Conservation (phyloP, 2,113 vertebrate species). For the Misgurnus anguillicaudatus region DNA sequence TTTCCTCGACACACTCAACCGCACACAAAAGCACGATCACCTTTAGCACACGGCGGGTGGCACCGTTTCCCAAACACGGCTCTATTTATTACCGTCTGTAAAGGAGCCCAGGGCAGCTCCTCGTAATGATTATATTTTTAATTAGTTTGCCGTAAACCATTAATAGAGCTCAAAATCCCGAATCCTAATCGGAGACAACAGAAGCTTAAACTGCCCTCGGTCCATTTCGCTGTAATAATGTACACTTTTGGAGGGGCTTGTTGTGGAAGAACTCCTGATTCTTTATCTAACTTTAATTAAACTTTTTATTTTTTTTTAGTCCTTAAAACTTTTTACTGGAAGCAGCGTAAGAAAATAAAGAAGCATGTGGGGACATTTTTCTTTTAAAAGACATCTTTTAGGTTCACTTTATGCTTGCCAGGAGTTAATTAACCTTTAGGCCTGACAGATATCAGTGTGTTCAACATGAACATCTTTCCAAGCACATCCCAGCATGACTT, state of each 20-base stretch:
- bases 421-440: constrained; percentile 42
- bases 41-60: constrained; percentile 19
- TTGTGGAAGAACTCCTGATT: constrained; percentile 41
- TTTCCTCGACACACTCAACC: constrained; percentile 28
- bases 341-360: neutral
- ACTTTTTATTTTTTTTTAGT: constrained; percentile 10
- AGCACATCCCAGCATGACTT: constrained; percentile 2
- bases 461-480: constrained; percentile 5
- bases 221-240: constrained; percentile 29
- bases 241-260: constrained; percentile 32
- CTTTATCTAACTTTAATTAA: constrained; percentile 48
- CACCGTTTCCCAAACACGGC: constrained; percentile 26
- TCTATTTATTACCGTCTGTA: constrained; percentile 34
- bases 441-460: constrained; percentile 32
- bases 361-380: neutral
- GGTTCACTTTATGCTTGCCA: neutral
- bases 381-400: constrained; percentile 7
- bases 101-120: constrained; percentile 36
- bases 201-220: constrained; percentile 35
- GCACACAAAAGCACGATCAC: constrained; percentile 42
- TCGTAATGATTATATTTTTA: constrained; percentile 48
- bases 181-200: constrained; percentile 45
- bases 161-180: constrained; percentile 30
- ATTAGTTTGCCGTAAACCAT: constrained; percentile 48
- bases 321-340: constrained; percentile 16